phyloP scores from a whole-genome alignment of 2,113 vertebrate species.

The Notechis scutatus region DNA sequence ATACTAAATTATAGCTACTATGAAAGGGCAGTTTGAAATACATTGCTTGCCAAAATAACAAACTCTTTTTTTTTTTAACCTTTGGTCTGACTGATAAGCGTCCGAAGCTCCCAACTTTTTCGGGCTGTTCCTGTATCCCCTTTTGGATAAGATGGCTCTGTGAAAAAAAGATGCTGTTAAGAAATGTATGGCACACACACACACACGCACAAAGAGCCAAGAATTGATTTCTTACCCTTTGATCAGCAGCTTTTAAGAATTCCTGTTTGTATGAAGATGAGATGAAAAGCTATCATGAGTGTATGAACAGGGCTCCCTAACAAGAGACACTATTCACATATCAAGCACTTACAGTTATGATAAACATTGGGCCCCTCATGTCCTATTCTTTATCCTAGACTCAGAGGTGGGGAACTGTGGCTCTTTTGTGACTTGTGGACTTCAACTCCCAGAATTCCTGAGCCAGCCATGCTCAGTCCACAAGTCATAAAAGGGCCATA shows the following conservation, averaged over 20 bases:
- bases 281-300: background rate
- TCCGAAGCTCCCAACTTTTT: conserved; percentile 94
- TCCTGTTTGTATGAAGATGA: background rate
- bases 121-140: conserved; percentile 76
- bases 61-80: conserved; percentile 65
- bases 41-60: background rate
- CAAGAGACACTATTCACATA: background rate
- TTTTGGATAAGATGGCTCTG: conserved; percentile 92
- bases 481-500: too few species aligned
- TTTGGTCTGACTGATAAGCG: conserved; percentile 89
- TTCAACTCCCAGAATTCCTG: too few species aligned
- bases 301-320: background rate
- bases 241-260: background rate
- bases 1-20: background rate
- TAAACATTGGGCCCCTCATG: background rate
- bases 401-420: too few species aligned
- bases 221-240: background rate
- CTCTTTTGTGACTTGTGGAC: too few species aligned
- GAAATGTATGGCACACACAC: background rate
- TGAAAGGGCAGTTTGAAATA: background rate
- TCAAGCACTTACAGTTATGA: background rate
- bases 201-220: background rate
- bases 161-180: conserved; percentile 41
- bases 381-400: too few species aligned
- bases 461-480: too few species aligned